Percentiles rank a stretch among this genome's conserved stretches.
These are phyloP conservation scores for Coenonympha arcania DNA, from an alignment of 2,888 invertebrate species.

Conservation along the genomic window DNA sequence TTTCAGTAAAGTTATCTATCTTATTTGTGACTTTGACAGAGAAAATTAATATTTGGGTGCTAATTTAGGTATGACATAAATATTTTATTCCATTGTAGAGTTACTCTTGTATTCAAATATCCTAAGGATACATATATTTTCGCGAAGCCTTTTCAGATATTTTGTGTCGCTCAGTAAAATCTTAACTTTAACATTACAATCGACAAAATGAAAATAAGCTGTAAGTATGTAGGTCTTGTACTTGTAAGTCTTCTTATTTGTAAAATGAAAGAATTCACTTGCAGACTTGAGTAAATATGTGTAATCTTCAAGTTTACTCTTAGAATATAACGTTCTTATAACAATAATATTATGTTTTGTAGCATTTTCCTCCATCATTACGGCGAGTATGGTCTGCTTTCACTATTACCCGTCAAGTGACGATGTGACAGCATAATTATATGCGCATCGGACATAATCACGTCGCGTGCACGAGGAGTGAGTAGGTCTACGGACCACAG, in stretches of 20 bases:
- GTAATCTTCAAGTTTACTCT: background rate
- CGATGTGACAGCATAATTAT: slow-evolving; percentile 73
- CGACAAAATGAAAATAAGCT: slow-evolving; percentile 1
- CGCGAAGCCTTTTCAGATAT: slow-evolving; percentile 4
- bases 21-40: too few relatives aligned
- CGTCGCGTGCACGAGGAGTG: slow-evolving; percentile 48
- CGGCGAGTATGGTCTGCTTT: slow-evolving; percentile 57
- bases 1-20: too few relatives aligned
- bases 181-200: slow-evolving; percentile 5
- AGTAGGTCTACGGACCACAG: too few relatives aligned
- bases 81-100: slow-evolving; percentile 7
- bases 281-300: too few relatives aligned
- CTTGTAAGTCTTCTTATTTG: too few relatives aligned
- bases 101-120: slow-evolving; percentile 11
- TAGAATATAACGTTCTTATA: slow-evolving; percentile 15
- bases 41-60: slow-evolving; percentile 3
- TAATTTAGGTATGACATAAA: slow-evolving; percentile 3
- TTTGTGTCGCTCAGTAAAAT: slow-evolving; percentile 6
- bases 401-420: slow-evolving; percentile 67
- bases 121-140: slow-evolving; percentile 8
- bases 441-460: slow-evolving; percentile 68
- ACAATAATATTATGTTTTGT: slow-evolving; percentile 26
- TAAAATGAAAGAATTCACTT: too few relatives aligned
- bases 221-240: too few relatives aligned
- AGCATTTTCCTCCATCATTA: slow-evolving; percentile 55